These are phyloP conservation scores for Rhodinocichla rosea DNA, from an alignment of 2,113 vertebrate genomes.

Conservation along the genomic window DNA sequence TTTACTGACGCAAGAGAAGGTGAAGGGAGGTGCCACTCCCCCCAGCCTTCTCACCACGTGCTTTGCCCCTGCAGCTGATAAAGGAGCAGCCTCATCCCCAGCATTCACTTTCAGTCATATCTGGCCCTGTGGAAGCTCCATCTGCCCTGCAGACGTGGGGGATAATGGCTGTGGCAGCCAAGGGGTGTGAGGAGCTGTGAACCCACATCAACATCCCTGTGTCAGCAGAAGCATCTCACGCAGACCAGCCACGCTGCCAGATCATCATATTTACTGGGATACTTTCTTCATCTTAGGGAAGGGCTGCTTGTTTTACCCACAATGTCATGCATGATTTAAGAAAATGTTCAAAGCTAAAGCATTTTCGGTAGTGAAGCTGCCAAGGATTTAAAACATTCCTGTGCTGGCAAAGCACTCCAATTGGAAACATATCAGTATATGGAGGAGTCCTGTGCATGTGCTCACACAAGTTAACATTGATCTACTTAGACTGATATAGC, in stretches of 20 bases:
- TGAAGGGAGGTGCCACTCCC: background rate
- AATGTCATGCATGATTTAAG: background rate
- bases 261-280: rapidly evolving
- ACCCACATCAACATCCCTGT: background rate
- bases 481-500: background rate
- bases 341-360: background rate
- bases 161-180: background rate
- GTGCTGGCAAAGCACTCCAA: background rate
- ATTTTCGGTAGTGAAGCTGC: background rate
- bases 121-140: background rate
- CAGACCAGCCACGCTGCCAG: rapidly evolving
- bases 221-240: background rate
- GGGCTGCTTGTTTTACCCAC: background rate
- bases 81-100: background rate
- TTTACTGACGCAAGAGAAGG: background rate
- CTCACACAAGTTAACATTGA: background rate
- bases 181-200: background rate
- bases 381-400: background rate
- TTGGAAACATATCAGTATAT: background rate
- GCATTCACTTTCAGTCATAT: background rate
- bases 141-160: background rate
- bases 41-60: background rate
- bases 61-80: background rate
- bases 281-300: background rate
- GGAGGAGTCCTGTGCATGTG: background rate